Percentiles rank a stretch among this genome's conserved stretches.
Evolutionary conservation across 1,140 invertebrate genomes (phyloP).

Genomic region (Mylabris phalerata): DNA sequence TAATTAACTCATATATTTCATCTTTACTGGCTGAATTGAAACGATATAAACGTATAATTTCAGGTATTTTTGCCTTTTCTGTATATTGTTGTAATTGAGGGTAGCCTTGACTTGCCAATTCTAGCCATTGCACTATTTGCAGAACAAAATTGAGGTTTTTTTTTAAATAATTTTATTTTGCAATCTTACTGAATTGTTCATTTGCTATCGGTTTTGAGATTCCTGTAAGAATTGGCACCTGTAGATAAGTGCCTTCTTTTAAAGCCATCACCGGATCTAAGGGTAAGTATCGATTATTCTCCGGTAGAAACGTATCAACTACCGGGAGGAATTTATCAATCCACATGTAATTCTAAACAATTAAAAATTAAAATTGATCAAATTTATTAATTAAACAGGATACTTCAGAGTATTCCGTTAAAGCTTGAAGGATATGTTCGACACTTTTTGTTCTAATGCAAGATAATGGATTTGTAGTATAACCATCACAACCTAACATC

Average conservation of each 20-base stretch:
- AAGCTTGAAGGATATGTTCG: constrained; percentile 50
- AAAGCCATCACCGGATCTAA: constrained; percentile 43
- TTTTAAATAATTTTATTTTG: neutral
- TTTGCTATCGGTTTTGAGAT: constrained; percentile 44
- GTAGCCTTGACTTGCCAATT: constrained; percentile 46
- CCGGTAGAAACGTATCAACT: constrained; percentile 50
- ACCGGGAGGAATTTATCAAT: constrained; percentile 50
- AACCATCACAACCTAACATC: constrained; percentile 47
- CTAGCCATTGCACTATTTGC: constrained; percentile 43
- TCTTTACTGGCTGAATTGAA: constrained; percentile 32
- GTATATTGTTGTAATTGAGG: constrained; percentile 45
- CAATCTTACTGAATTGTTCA: constrained; percentile 22
- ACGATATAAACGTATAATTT: constrained; percentile 41
- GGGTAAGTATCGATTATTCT: constrained; percentile 50
- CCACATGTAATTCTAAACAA: constrained; percentile 41
- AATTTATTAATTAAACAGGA: neutral
- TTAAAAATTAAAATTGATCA: constrained; percentile 7
- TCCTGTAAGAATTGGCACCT: constrained; percentile 52
- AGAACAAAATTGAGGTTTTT: constrained; percentile 1
- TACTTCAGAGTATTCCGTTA: constrained; percentile 53
- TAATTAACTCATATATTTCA: constrained; percentile 43
- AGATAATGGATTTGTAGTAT: constrained; percentile 41
- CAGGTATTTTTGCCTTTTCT: constrained; percentile 45
- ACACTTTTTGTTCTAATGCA: constrained; percentile 57
- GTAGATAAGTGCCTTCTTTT: constrained; percentile 41